Evolutionary conservation across 2,797 vertebrate species (phyloP).

Genomic region (Eospalax fontanierii): DNA sequence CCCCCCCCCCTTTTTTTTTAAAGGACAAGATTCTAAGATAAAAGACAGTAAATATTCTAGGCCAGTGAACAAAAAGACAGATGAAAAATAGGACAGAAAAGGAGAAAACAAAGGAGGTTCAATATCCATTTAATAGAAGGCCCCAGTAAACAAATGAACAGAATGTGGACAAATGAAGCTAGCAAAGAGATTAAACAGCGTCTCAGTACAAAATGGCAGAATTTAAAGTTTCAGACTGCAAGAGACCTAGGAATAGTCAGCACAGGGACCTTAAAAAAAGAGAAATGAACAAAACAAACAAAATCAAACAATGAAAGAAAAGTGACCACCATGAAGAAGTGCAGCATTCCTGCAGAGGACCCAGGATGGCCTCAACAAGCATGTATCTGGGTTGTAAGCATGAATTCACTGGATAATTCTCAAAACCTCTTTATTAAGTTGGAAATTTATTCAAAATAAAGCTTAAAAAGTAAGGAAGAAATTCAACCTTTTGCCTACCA

Average conservation of each 20-base stretch:
- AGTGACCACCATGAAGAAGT: not conserved
- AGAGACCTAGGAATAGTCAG: not conserved
- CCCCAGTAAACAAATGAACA: not conserved
- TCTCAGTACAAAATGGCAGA: not conserved
- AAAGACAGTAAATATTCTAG: slow-evolving; percentile 37
- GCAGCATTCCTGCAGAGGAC: not conserved
- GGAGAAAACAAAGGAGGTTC: slow-evolving; percentile 1
- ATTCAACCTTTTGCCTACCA: slow-evolving; percentile 5
- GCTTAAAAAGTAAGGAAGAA: slow-evolving; percentile 41
- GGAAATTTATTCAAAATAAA: slow-evolving; percentile 14
- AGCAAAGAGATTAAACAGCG: not conserved
- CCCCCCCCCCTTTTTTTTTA: not conserved
- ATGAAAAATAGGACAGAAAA: slow-evolving; percentile 8
- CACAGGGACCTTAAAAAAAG: not conserved
- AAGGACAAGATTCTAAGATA: not conserved
- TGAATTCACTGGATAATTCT: not conserved
- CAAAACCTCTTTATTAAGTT: not conserved
- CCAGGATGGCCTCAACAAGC: not conserved
- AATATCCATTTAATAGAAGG: slow-evolving; percentile 51
- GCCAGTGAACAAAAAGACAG: not conserved
- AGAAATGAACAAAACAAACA: not conserved
- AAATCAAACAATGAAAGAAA: not conserved
- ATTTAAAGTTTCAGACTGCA: not conserved
- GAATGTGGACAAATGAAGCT: not conserved
- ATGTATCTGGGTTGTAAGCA: not conserved